Base-by-base conservation (phyloP, 2,113 vertebrate species). In the Jacana jacana region DNA sequence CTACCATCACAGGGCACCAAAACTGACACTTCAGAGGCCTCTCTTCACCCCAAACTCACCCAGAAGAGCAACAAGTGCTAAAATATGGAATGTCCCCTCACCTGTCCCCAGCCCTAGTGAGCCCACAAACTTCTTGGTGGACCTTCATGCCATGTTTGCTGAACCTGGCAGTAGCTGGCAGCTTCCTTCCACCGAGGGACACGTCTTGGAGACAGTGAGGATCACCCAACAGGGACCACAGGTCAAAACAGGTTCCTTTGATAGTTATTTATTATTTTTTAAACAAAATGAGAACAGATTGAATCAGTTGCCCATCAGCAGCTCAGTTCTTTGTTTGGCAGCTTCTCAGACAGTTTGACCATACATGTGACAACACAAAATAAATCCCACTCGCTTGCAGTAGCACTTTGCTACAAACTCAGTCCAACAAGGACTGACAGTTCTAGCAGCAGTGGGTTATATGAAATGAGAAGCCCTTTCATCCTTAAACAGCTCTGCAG, bases 401-500 rank as follows among this genome's bases (percentile, higher is more conserved):
- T 85, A 96, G 95, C 95, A 78, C 88, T 81, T 92, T 93, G 91
- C 86, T 94, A 78, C 88, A 96, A 92, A 95, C 42, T 90, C 88
- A 88, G 82, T 94, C 77, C 93, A 78, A 71, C 33, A 5, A 65
- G 65, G 82, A 95, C 92, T 96, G 90, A 89, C 55, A 88, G 90
- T 82, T 91, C 88, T 93, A 96, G 90, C 95, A 95, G 96, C 93
- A 94, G 65, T 61, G 80, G 73, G 48, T 68, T 96, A n/a, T 61
- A 81, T 64, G 82, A 96, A 96, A 96, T 68, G 63, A 96, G 91
- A 94, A 95, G 92, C 88, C 90, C 90, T 96, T 97, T 92, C 80
- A 94, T 94, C 92, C 91, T 81, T 64, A 73, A 88, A 94, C 81
- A 90, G 94, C 89, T 78, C 89, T 81, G 91, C 93, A 84, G 83